Base-by-base conservation (phyloP, 2,113 vertebrate genomes). In the Micronycteris hirsuta region DNA sequence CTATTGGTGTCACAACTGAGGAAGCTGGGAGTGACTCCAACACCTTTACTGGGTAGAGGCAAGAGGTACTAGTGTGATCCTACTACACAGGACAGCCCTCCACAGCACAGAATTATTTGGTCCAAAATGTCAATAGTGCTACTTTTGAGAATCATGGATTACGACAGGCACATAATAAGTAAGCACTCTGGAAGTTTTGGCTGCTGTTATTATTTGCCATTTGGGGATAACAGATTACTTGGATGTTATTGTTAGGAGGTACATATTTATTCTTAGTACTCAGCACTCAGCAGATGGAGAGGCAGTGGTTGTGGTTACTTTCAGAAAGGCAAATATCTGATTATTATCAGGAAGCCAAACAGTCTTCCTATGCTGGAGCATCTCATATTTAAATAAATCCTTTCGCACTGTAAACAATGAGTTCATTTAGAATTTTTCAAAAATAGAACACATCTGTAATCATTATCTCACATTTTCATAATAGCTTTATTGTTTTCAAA, bases 351-450 rank as follows among this genome's bases (percentile, higher is more conserved):
- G 47, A 78, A 77, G 86, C 28, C 49, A 36, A 94, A 82, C 19
- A 84, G 24, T 67, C 31, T 80, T 86, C 76, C 49, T 80, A 6
- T 61, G 43, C 43, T 61, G 63, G 41, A 91, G 8, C 22, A 68
- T 38, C 38, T 86, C 83, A 86, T 85, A 73, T 71, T 94, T 73
- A 28, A 83, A 89, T 31, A 95, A 88, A 61, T 77, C 20, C 45
- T 91, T 88, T 93, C 81, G 24, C 8, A 54, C 1, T 41, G 4
- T 93, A 93, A 87, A 84, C 84, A 76, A 63, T 84, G 31, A 74
- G 31, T 92, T 94, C 63, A 36, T 81, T 76, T 86, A 76, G 56
- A 41, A 56, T 61, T 96, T 92, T 96, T 84, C n/a, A 76, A 80
- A 93, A 76, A 67, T 73, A 71, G 70, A 92, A 45, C 14, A 22